phyloP scores from a whole-genome alignment of 2,797 vertebrate genomes.

The Amblyopsis hoosieri region DNA sequence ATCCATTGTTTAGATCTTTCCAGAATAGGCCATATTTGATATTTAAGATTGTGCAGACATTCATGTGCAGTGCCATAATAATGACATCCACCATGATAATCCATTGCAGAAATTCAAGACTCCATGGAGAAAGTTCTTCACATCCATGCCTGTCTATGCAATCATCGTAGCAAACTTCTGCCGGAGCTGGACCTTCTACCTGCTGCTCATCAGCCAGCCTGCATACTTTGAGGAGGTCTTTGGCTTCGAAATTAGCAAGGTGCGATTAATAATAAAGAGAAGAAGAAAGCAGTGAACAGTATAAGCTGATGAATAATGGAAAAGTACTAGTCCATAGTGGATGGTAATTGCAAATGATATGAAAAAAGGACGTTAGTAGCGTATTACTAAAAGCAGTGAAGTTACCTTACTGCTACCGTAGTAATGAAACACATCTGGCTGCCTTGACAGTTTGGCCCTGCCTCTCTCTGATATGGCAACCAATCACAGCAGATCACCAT shows the following conservation, averaged over 20 bases:
- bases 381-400: background rate
- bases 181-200: conserved; percentile 94
- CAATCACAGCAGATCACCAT: too few species aligned
- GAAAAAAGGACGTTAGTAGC: background rate
- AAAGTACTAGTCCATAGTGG: background rate
- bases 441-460: too few species aligned
- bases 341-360: background rate
- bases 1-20: too few species aligned
- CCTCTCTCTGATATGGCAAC: too few species aligned
- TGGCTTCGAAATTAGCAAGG: conserved; percentile 94
- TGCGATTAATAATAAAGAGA: conserved; percentile 20
- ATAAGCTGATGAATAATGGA: background rate
- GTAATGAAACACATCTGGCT: too few species aligned
- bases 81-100: conserved; percentile 13
- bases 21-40: background rate
- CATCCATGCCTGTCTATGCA: conserved; percentile 94
- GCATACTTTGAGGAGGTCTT: conserved; percentile 95
- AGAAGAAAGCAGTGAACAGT: background rate
- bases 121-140: conserved; percentile 90
- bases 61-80: background rate
- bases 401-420: background rate
- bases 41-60: background rate
- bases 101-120: conserved; percentile 87
- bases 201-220: conserved; percentile 92
- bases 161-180: conserved; percentile 96